phyloP scores from a whole-genome alignment of 1,140 invertebrate genomes.

The Drosophila jambulina region DNA sequence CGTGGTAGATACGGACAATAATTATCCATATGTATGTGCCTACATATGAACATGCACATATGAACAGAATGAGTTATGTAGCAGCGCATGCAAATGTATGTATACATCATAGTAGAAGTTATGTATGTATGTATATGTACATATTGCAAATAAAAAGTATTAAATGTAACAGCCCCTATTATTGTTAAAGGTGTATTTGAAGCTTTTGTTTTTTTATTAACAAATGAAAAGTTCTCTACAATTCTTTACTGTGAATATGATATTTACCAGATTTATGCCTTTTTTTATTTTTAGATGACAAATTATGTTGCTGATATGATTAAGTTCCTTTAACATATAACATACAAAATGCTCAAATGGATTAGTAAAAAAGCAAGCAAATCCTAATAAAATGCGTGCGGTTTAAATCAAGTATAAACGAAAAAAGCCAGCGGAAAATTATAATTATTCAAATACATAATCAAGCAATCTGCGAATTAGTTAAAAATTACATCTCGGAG shows the following conservation, averaged over 20 bases:
- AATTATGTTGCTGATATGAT: slow-evolving; percentile 9
- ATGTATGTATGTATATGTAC: neutral
- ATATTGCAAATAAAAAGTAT: neutral
- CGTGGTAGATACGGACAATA: slow-evolving; percentile 5
- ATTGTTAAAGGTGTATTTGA: neutral
- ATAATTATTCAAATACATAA: slow-evolving; percentile 10
- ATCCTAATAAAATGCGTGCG: neutral
- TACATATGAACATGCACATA: neutral
- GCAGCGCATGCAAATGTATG: slow-evolving; percentile 8
- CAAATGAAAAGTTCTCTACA: neutral
- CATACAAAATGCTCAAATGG: slow-evolving; percentile 2
- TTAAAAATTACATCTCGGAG: slow-evolving; percentile 1
- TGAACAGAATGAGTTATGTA: slow-evolving; percentile 1
- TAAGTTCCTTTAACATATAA: slow-evolving; percentile 11
- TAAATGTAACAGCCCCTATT: neutral
- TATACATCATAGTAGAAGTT: neutral
- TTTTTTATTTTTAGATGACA: slow-evolving; percentile 1
- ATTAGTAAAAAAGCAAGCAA: neutral
- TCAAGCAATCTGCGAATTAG: neutral
- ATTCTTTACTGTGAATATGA: neutral
- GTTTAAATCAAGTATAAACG: neutral
- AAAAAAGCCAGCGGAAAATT: neutral
- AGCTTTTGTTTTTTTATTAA: neutral
- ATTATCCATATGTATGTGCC: neutral
- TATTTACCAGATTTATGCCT: neutral